A percentile compares a stretch with the other conserved stretches of the same genome.
phyloP scores from a whole-genome alignment of 2,113 vertebrate genomes.

The Austrofundulus limnaeus region DNA sequence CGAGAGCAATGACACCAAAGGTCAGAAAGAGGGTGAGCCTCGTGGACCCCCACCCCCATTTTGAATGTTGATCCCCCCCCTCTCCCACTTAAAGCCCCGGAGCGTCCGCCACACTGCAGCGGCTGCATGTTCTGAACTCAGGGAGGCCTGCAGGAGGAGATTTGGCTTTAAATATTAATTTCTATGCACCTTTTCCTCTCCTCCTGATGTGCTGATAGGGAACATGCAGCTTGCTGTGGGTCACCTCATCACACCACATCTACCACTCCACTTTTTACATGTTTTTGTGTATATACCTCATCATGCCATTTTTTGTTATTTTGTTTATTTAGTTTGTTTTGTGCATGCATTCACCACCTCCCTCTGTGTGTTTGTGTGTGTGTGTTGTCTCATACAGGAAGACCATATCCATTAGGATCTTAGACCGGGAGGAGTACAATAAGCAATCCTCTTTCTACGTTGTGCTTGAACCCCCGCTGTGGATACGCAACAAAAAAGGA shows the following conservation, averaged over 20 bases:
- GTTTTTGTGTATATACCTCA: conserved; percentile 47
- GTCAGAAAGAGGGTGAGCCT: conserved; percentile 81
- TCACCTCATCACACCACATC: conserved; percentile 79
- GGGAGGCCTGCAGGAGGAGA: conserved; percentile 34
- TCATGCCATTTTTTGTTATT: too few species aligned
- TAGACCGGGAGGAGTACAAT: conserved; percentile 99
- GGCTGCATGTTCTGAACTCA: conserved; percentile 48
- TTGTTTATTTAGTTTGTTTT: conserved; percentile 57
- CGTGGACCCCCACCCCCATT: conserved; percentile 8
- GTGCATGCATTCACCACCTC: conserved; percentile 77
- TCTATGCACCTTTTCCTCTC: neutral
- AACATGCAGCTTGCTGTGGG: conserved; percentile 75
- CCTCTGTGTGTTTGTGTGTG: conserved; percentile 82
- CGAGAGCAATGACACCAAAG: conserved; percentile 98
- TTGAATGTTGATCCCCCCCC: conserved; percentile 13
- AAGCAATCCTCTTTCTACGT: conserved; percentile 98
- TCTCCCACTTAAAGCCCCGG: conserved; percentile 10
- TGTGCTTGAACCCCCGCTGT: conserved; percentile 91
- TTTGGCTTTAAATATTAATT: neutral
- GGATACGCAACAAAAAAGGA: conserved; percentile 88
- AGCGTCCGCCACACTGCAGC: conserved; percentile 19
- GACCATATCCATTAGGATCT: conserved; percentile 94
- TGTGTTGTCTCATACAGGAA: conserved; percentile 95
- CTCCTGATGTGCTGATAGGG: conserved; percentile 35
- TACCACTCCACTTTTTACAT: conserved; percentile 44